These are phyloP conservation scores for Clarias magur DNA, from an alignment of 2,113 vertebrate genomes.

Conservation along the genomic window DNA sequence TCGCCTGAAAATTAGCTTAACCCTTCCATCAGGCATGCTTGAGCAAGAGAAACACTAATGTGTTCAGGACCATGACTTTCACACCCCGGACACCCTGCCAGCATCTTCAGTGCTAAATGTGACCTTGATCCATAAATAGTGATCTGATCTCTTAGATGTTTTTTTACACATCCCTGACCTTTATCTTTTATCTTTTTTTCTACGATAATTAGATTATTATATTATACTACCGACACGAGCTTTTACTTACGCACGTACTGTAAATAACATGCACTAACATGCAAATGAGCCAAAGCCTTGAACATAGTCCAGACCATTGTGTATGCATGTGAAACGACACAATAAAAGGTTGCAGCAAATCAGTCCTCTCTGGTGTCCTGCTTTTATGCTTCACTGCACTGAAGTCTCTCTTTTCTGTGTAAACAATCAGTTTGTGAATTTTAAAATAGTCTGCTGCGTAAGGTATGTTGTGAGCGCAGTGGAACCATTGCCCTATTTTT, in stretches of 20 bases:
- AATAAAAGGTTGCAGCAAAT: neutral
- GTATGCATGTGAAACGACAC: neutral
- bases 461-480: neutral
- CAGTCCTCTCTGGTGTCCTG: neutral
- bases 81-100: neutral
- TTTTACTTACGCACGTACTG: conserved; percentile 1
- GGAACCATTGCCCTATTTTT: neutral
- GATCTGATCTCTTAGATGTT: neutral
- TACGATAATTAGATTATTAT: neutral
- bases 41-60: neutral
- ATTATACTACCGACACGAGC: conserved; percentile 6
- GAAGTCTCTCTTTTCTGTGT: neutral
- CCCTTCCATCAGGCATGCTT: neutral
- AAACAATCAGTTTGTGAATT: neutral
- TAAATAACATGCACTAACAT: conserved; percentile 1
- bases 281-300: conserved; percentile 33
- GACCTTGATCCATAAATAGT: conserved; percentile 12
- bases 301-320: neutral
- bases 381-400: neutral
- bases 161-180: neutral
- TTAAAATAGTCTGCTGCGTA: neutral
- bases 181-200: neutral
- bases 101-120: conserved; percentile 5
- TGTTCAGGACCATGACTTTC: neutral
- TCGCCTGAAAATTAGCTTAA: conserved; percentile 6